A percentile compares a stretch with the other conserved stretches of the same genome.
These are phyloP conservation scores for Allophyes oxyacanthae DNA, from an alignment of 2,888 invertebrate genomes.

Conservation along the genomic window DNA sequence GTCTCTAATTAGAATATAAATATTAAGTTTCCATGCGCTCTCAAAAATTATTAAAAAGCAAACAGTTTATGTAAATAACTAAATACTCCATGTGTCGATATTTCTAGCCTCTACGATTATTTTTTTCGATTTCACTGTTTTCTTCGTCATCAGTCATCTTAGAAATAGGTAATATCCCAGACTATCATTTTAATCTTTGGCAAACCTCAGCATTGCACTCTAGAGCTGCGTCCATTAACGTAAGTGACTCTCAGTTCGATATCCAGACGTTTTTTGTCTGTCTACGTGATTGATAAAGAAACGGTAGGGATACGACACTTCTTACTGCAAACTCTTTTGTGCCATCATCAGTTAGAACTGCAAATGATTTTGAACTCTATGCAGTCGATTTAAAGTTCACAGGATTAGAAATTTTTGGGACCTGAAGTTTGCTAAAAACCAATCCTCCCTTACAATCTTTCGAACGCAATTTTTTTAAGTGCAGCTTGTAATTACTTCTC, in stretches of 20 bases:
- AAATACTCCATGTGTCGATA: too few relatives aligned
- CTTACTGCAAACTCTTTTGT: constrained; percentile 57
- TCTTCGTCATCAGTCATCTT: too few relatives aligned
- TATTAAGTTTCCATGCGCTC: too few relatives aligned
- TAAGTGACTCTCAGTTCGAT: constrained; percentile 86
- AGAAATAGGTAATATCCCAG: background rate
- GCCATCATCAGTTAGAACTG: constrained; percentile 13
- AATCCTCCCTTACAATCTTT: constrained; percentile 56
- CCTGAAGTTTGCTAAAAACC: constrained; percentile 45
- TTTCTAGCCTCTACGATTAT: too few relatives aligned
- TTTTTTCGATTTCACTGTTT: too few relatives aligned
- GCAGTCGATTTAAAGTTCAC: constrained; percentile 7
- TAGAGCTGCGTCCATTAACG: constrained; percentile 81
- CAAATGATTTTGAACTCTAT: constrained; percentile 45
- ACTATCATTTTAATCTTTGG: constrained; percentile 63
- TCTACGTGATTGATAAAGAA: constrained; percentile 86
- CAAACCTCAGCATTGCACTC: constrained; percentile 57
- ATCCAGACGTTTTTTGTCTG: constrained; percentile 82
- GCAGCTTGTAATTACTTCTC: constrained; percentile 11
- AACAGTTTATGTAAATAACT: too few relatives aligned
- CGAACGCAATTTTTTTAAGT: constrained; percentile 43
- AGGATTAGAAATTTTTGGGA: background rate
- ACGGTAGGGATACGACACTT: constrained; percentile 82
- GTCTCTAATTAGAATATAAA: too few relatives aligned
- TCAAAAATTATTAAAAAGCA: too few relatives aligned